Conservation (phyloP, 2,113 vertebrate species). For the Planiliza haematocheilus region DNA sequence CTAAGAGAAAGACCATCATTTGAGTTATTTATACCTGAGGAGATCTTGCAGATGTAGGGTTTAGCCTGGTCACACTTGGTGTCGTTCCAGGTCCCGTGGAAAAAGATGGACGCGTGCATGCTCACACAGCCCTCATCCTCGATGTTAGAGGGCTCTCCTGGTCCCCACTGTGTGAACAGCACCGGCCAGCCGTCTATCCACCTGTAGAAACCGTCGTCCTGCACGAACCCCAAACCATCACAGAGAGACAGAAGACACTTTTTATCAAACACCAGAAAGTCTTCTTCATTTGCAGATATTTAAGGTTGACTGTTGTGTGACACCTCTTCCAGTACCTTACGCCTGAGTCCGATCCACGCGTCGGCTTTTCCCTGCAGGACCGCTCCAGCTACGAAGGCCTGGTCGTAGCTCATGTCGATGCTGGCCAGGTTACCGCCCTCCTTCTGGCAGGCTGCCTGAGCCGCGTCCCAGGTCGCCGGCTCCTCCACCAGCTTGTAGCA, state of each 20-base stretch:
- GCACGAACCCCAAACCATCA: slow-evolving; percentile 1
- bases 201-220: slow-evolving; percentile 70
- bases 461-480: slow-evolving; percentile 74
- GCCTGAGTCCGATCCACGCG: slow-evolving; percentile 83
- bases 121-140: slow-evolving; percentile 82
- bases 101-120: slow-evolving; percentile 58
- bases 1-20: too few relatives aligned
- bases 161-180: slow-evolving; percentile 85
- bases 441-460: slow-evolving; percentile 67
- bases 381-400: slow-evolving; percentile 81
- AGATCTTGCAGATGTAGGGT: slow-evolving; percentile 83
- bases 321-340: slow-evolving; percentile 64
- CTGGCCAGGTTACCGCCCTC: slow-evolving; percentile 81
- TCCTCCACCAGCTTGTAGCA: slow-evolving; percentile 82
- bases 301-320: too few relatives aligned
- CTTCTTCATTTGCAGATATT: too few relatives aligned
- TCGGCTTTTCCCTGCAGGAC: slow-evolving; percentile 75
- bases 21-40: slow-evolving; percentile 69
- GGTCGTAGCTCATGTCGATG: slow-evolving; percentile 85
- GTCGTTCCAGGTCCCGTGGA: slow-evolving; percentile 87
- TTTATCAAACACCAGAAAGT: not conserved
- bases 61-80: slow-evolving; percentile 77
- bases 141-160: slow-evolving; percentile 80
- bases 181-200: slow-evolving; percentile 85
- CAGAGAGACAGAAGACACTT: not conserved